Conservation (phyloP, 2,113 vertebrate genomes). For the Campylorhamphus procurvoides region DNA sequence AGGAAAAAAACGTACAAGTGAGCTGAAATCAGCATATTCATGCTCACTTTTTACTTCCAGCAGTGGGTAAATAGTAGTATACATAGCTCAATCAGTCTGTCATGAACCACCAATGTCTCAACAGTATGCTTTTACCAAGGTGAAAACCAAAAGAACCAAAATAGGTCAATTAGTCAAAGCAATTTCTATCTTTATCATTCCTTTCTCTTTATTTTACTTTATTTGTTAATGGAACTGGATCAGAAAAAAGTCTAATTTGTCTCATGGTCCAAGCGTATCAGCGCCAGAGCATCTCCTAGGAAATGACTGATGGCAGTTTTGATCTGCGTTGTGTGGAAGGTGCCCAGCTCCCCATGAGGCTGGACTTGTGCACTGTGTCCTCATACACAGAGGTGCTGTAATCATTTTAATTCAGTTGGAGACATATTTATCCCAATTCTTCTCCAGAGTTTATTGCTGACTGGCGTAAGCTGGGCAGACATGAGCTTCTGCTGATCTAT, state of each 20-base stretch:
- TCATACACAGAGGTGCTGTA: neutral
- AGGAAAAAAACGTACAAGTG: constrained; percentile 34
- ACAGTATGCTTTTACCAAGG: constrained; percentile 36
- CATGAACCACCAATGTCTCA: neutral
- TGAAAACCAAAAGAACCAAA: constrained; percentile 47
- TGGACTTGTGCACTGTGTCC: neutral
- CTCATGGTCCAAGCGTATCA: neutral
- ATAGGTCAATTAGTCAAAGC: constrained; percentile 60
- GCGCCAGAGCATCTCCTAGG: neutral
- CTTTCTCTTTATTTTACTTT: constrained; percentile 47
- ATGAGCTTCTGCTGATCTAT: neutral
- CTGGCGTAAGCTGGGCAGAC: neutral
- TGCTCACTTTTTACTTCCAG: constrained; percentile 12
- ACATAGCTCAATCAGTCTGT: neutral
- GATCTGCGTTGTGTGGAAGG: neutral
- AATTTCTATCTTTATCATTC: constrained; percentile 41
- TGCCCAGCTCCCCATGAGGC: neutral
- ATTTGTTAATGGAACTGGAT: neutral
- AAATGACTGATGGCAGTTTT: neutral
- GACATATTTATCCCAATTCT: neutral
- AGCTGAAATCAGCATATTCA: constrained; percentile 16
- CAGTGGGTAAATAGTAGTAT: constrained; percentile 6
- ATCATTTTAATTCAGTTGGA: neutral
- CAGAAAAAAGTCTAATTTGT: neutral
- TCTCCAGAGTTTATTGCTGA: neutral